Conservation (phyloP, 2,797 vertebrate species). For the Amblyraja radiata region DNA sequence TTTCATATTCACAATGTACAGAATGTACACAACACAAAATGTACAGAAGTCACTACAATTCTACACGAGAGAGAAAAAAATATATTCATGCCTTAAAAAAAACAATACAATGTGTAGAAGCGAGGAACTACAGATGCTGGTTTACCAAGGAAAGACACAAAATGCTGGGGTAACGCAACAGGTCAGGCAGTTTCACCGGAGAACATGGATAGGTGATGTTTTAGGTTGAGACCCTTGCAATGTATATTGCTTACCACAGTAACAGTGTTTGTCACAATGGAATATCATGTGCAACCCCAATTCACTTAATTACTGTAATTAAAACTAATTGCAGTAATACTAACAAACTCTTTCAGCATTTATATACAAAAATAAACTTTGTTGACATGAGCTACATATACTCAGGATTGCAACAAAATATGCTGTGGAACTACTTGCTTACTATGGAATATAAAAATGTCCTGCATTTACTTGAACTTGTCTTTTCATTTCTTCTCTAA, state of each 20-base stretch:
- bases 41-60: background rate
- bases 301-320: conserved; percentile 36
- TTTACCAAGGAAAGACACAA: background rate
- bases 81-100: background rate
- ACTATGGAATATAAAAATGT: background rate
- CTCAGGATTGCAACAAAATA: background rate
- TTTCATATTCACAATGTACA: background rate
- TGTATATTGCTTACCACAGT: conserved; percentile 15
- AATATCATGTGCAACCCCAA: conserved; percentile 26
- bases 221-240: too few relatives aligned
- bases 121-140: too few relatives aligned
- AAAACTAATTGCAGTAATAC: conserved; percentile 27
- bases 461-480: background rate
- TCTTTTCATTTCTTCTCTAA: background rate
- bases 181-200: too few relatives aligned
- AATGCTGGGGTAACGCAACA: too few relatives aligned
- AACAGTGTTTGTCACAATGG: conserved; percentile 29
- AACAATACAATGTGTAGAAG: background rate
- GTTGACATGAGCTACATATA: conserved; percentile 23
- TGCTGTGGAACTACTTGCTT: background rate
- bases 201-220: too few relatives aligned
- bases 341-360: conserved; percentile 24
- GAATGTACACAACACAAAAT: background rate
- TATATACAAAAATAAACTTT: conserved; percentile 32
- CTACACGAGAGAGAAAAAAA: background rate